Conservation (phyloP, 2,888 invertebrate genomes). For the Nomada fucata region DNA sequence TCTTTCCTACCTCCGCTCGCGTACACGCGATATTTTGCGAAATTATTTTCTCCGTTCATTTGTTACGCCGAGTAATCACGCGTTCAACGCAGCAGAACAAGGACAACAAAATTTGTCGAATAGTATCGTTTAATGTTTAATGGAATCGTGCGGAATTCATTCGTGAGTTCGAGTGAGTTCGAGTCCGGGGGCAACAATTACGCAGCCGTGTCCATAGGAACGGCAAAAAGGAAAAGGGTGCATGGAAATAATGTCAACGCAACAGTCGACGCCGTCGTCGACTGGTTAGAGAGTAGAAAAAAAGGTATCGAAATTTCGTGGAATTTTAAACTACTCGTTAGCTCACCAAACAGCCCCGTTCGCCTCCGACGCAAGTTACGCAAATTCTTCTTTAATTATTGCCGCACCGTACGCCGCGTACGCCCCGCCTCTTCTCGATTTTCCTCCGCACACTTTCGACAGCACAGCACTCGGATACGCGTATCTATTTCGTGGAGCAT, state of each 20-base stretch:
- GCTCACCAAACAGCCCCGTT: slow-evolving; percentile 45
- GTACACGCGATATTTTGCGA: neutral
- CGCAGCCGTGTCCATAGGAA: neutral
- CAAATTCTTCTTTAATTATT: slow-evolving; percentile 27
- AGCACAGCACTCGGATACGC: neutral
- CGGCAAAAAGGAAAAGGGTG: neutral
- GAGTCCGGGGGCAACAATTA: neutral
- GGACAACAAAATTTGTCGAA: neutral
- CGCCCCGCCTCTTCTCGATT: neutral
- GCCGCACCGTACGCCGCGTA: neutral
- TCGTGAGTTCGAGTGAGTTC: too few species aligned
- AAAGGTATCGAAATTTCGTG: slow-evolving; percentile 15
- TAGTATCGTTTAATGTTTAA: slow-evolving; percentile 36
- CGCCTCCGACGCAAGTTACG: slow-evolving; percentile 16
- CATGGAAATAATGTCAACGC: slow-evolving; percentile 1
- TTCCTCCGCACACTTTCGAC: neutral
- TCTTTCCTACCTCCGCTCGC: neutral
- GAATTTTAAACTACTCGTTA: slow-evolving; percentile 44
- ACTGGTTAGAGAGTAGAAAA: neutral
- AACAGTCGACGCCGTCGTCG: neutral
- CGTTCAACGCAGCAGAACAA: neutral
- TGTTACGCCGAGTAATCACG: neutral
- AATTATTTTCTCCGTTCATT: neutral
- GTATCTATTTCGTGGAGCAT: slow-evolving; percentile 3
- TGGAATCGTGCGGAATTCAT: slow-evolving; percentile 7